A percentile compares a stretch with the other conserved stretches of the same genome.
phyloP scores from a whole-genome alignment of 1,140 invertebrate species.

The Drosophila nebulosa region DNA sequence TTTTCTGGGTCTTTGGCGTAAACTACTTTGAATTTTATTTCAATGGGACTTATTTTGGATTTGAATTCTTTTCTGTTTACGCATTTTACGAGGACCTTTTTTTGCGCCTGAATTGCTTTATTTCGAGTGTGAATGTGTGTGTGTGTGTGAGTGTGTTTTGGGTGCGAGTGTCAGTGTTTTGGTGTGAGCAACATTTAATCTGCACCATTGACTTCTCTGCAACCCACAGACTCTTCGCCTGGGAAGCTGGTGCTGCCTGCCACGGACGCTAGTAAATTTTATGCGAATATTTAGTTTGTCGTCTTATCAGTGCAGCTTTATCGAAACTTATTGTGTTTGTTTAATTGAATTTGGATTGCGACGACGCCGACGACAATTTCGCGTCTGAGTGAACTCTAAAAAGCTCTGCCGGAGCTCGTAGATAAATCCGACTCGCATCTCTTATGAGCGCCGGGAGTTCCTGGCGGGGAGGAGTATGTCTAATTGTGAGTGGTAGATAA shows the following conservation, averaged over 20 bases:
- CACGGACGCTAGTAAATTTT: conserved; percentile 60
- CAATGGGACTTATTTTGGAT: conserved; percentile 37
- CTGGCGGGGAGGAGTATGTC: conserved; percentile 1
- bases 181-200: conserved; percentile 71
- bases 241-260: neutral
- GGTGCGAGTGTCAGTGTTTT: conserved; percentile 10
- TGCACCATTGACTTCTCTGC: conserved; percentile 79
- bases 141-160: conserved; percentile 13
- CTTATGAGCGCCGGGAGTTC: conserved; percentile 11
- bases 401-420: conserved; percentile 35
- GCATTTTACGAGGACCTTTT: conserved; percentile 65
- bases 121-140: conserved; percentile 60
- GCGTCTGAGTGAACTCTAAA: conserved; percentile 59
- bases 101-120: conserved; percentile 79
- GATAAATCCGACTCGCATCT: conserved; percentile 40
- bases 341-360: conserved; percentile 81
- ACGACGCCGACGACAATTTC: conserved; percentile 62
- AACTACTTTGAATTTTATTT: conserved; percentile 72
- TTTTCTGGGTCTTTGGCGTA: conserved; percentile 31
- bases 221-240: conserved; percentile 6
- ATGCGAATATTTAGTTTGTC: conserved; percentile 79
- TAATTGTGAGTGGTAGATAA: conserved; percentile 75
- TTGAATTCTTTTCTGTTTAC: conserved; percentile 43
- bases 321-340: conserved; percentile 81
- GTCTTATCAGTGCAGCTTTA: conserved; percentile 73